These are phyloP conservation scores for Unio delphinus DNA, from an alignment of 2,888 invertebrate species.

Conservation along the genomic window DNA sequence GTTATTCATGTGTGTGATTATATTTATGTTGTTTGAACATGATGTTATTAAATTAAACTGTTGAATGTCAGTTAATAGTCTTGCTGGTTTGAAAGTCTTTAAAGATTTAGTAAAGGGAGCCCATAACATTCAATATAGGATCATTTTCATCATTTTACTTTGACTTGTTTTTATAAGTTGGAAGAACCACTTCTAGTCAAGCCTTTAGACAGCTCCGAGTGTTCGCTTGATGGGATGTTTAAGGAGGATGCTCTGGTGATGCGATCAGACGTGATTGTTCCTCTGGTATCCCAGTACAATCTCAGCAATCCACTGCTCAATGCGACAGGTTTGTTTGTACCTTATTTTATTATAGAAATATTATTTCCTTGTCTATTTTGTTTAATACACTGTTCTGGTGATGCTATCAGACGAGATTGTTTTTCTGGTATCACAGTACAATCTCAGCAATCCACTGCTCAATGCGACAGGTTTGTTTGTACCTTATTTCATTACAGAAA, in stretches of 20 bases:
- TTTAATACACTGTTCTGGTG: slow-evolving; percentile 34
- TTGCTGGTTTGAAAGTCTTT: too few species aligned
- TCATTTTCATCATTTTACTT: slow-evolving; percentile 9
- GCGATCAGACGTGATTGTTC: slow-evolving; percentile 49
- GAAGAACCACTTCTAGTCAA: too few species aligned
- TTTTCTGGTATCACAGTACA: slow-evolving; percentile 51
- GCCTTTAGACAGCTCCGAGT: slow-evolving; percentile 4
- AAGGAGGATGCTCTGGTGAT: slow-evolving; percentile 61
- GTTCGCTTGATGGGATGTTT: slow-evolving; percentile 45
- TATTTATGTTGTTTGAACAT: too few species aligned
- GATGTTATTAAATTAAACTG: too few species aligned
- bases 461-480: slow-evolving; percentile 2
- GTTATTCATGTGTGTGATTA: too few species aligned
- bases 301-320: slow-evolving; percentile 20
- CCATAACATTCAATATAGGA: neutral
- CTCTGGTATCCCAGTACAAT: slow-evolving; percentile 47
- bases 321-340: slow-evolving; percentile 1
- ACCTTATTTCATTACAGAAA: neutral
- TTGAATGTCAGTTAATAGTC: too few species aligned
- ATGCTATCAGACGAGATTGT: slow-evolving; percentile 52
- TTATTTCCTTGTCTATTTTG: too few species aligned
- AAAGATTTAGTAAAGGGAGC: neutral
- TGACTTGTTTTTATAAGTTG: too few species aligned
- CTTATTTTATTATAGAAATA: neutral
- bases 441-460: slow-evolving; percentile 22